Evolutionary conservation across 2,888 invertebrate genomes (phyloP), one percentile per base, ranked within the genome.

Genomic region (Pyrrhosoma nymphula): DNA sequence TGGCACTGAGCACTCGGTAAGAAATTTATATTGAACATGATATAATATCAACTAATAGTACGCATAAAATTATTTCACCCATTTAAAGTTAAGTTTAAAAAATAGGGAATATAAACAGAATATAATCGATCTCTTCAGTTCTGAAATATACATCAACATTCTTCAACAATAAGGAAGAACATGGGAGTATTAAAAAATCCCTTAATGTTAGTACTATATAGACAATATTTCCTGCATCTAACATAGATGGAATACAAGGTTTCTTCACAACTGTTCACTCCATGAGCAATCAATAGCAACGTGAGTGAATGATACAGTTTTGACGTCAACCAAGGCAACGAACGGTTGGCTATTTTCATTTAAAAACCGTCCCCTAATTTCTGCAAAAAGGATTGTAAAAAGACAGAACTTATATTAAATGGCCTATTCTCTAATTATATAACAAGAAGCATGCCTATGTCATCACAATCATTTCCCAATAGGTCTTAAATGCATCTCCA

Each of bases 361-460:
- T 35, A 30, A 39, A 56, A 91, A n/a, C 56, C 56, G 90, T 35
- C 39, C 91, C 23, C 56, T 35, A 39, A 91, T 39, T 60, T 39
- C 35, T 91, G 39, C 35, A 35, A 63, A 91, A 91, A 18, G 26
- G 26, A 91, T 26, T 56, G 56, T 56, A 56, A 39, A 63, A 39
- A 91, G n/a, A 69, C 8, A 47, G 4, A 90, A 90, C 56, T 90
- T 55, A 91, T 60, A 91, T 91, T 10, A 20, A 91, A 91, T 39
- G 35, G 39, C 35, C 60, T 91, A 91, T 60, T 14, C 35, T 60
- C 35, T 63, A 91, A 20, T 39, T 60, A 30, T 60, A 63, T 39
- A 91, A 35, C 63, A 91, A 91, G 91, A 91, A 91, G 91, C 91
- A 91, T n/a, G 60, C 60, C 91, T 91, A 91, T 47, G 8, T 47